phyloP scores from a whole-genome alignment of 2,888 invertebrate species.

The Epistrophe grossulariae region DNA sequence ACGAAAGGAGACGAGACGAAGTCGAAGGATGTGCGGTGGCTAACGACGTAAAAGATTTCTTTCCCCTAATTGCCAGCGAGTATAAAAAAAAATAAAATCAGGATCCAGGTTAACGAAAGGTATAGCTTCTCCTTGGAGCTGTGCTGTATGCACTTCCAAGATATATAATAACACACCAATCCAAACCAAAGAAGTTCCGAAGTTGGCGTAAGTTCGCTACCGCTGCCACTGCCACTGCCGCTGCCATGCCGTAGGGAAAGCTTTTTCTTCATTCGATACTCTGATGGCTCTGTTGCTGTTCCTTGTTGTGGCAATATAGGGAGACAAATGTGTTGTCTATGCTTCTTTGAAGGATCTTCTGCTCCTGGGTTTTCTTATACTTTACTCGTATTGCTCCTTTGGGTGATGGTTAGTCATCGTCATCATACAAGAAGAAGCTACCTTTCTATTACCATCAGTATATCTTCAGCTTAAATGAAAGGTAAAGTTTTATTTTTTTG shows the following conservation, averaged over 20 bases:
- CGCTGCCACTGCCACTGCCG: not conserved
- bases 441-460: not conserved
- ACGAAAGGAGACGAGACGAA: constrained; percentile 42
- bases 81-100: constrained; percentile 26
- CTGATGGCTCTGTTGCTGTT: constrained; percentile 34
- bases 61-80: constrained; percentile 60
- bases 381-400: constrained; percentile 48
- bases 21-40: constrained; percentile 74
- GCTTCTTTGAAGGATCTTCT: constrained; percentile 57
- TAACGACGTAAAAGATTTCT: constrained; percentile 64
- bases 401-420: constrained; percentile 28
- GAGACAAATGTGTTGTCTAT: constrained; percentile 38
- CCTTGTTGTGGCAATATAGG: constrained; percentile 36
- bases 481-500: constrained; percentile 1
- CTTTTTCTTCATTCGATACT: constrained; percentile 52
- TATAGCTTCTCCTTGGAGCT: constrained; percentile 27
- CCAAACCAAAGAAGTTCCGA: constrained; percentile 33
- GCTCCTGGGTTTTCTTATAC: constrained; percentile 29
- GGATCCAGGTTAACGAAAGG: constrained; percentile 59
- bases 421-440: constrained; percentile 10
- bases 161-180: constrained; percentile 46
- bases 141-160: constrained; percentile 16
- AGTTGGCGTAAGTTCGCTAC: constrained; percentile 52
- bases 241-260: constrained; percentile 31
- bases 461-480: constrained; percentile 13